Base-by-base conservation (phyloP, 2,888 invertebrate species). In the Protodeltote pygarga region DNA sequence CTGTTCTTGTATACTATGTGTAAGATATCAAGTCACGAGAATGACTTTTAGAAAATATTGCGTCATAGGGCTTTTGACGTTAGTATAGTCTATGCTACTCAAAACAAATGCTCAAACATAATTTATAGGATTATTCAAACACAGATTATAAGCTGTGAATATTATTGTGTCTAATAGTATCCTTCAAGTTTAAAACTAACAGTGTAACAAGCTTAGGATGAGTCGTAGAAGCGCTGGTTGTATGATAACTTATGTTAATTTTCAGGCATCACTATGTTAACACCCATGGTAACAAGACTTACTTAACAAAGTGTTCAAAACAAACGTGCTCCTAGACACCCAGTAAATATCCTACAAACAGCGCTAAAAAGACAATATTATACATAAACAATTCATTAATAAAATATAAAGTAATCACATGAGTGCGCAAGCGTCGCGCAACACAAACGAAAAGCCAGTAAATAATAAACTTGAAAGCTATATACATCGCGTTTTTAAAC, bases 401-500 rank as follows among this genome's bases (percentile, higher is more conserved):
- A 58, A 29, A 59, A 45, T n/a, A 55, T 55, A 38, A 60, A 55
- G 39, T 57, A 58, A 57, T 65, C 52, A 54, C 52, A 51, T 48
- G 35, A 20, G 37, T 27, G 45, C 41, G 33, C 10, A 42, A 10
- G 31, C 32, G 37, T 33, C 47, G 41, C 33, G 50, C 53, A 53
- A 59, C 50, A 59, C 42, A 62, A 65, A 65, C 47, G 19, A 45
- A 42, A 65, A 54, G 62, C 59, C 49, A 34, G 62, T 63, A 64
- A 57, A 54, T 48, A 54, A 60, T 54, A 58, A 59, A 40, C 35
- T 32, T 51, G 66, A 20, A 64, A 83, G 82, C 84, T 86, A 86
- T 85, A 37, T 85, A 87, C 86, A 87, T 79, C 79, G 72, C 65
- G 41, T 45, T 40, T 46, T 53, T 40, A 49, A 59, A 67, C 49